Conservation (phyloP, 2,797 vertebrate genomes). For the Setipinna tenuifilis region DNA sequence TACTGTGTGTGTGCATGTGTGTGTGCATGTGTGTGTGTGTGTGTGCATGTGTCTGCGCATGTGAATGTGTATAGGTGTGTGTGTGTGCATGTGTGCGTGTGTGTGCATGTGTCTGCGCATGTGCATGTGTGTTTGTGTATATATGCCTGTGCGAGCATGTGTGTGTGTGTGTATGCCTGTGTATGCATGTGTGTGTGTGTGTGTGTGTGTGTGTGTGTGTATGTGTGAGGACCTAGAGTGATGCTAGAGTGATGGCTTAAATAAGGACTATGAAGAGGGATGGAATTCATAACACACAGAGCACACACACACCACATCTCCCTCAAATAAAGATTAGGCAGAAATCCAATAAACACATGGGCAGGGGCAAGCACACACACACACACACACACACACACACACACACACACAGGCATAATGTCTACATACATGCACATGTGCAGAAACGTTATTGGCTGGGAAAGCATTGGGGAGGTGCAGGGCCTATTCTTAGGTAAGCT, state of each 20-base stretch:
- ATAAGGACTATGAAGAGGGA: background rate
- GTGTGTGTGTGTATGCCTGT: background rate
- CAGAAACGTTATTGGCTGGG: background rate
- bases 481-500: background rate
- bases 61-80: background rate
- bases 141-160: background rate
- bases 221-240: background rate
- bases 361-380: background rate
- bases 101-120: background rate
- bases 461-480: background rate
- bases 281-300: conserved; percentile 1
- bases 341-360: conserved; percentile 2
- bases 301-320: background rate
- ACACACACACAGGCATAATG: background rate
- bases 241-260: conserved; percentile 5
- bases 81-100: background rate
- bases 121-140: background rate
- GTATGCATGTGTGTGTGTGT: background rate
- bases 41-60: background rate
- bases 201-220: background rate
- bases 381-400: conserved; percentile 9
- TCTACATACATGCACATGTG: background rate
- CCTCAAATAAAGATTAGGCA: background rate
- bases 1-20: background rate
- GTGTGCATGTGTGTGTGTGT: background rate